These are phyloP conservation scores for Manis javanica DNA, from an alignment of 2,797 vertebrate genomes.

Conservation along the genomic window DNA sequence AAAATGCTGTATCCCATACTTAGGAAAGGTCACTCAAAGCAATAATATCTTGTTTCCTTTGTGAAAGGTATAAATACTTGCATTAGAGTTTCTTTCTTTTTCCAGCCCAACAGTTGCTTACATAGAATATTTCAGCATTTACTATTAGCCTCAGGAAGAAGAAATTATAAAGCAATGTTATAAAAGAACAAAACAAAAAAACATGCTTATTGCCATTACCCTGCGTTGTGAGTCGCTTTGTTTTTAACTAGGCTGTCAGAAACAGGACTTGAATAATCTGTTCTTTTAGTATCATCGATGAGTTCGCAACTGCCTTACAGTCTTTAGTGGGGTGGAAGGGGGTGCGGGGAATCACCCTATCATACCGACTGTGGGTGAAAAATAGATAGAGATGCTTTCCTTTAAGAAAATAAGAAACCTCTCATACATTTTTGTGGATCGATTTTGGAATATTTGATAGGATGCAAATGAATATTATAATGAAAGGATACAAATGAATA, in stretches of 20 bases:
- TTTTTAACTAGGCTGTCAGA: neutral
- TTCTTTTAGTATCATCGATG: neutral
- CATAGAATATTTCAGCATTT: slow-evolving; percentile 77
- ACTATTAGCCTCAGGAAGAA: slow-evolving; percentile 77
- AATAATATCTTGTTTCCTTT: slow-evolving; percentile 87
- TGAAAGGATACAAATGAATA: neutral
- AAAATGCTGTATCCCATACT: slow-evolving; percentile 85
- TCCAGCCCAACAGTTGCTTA: slow-evolving; percentile 79
- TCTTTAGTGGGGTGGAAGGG: neutral
- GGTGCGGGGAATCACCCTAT: neutral
- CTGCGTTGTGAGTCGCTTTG: neutral
- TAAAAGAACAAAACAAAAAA: neutral
- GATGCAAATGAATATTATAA: neutral
- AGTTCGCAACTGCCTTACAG: neutral
- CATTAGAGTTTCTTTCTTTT: slow-evolving; percentile 77
- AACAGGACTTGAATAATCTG: neutral
- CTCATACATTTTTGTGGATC: neutral
- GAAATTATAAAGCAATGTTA: slow-evolving; percentile 68
- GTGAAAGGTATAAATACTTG: slow-evolving; percentile 86
- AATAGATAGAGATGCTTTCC: neutral
- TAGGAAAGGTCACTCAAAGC: slow-evolving; percentile 87
- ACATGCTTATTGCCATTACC: neutral
- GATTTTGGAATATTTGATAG: neutral
- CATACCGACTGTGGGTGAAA: neutral
- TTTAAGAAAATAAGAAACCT: neutral